Evolutionary conservation across 2,797 vertebrate genomes (phyloP).

Genomic region (Thripadectes ignobilis): DNA sequence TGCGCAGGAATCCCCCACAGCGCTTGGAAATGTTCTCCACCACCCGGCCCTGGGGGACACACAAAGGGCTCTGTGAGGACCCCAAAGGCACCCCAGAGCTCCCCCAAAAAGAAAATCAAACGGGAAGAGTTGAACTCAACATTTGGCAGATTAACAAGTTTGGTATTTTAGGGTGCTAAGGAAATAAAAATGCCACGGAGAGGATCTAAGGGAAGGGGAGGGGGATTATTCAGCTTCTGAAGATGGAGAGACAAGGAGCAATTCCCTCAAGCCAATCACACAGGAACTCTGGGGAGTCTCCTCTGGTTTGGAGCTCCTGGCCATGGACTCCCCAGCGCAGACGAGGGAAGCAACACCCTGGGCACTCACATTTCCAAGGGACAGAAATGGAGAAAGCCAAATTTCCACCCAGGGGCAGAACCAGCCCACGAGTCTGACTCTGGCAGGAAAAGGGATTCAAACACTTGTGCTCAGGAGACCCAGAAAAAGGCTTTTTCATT

Average conservation of each 20-base stretch:
- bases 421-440: not conserved
- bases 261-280: not conserved
- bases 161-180: fast-evolving
- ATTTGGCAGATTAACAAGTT: fast-evolving
- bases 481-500: not conserved
- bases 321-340: not conserved
- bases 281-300: not conserved
- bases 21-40: conserved; percentile 98
- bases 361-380: not conserved
- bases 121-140: fast-evolving
- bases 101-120: not conserved
- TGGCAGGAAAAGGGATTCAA: not conserved
- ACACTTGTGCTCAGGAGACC: not conserved
- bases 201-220: not conserved
- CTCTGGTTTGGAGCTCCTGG: not conserved
- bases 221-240: conserved; percentile 20
- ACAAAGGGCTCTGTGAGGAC: not conserved
- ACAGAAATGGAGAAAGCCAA: not conserved
- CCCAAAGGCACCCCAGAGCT: fast-evolving
- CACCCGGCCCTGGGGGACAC: conserved; percentile 86
- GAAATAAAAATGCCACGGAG: fast-evolving
- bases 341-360: not conserved
- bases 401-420: not conserved
- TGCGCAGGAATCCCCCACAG: conserved; percentile 94
- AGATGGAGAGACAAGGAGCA: not conserved